A percentile compares a stretch with the other conserved stretches of the same genome.
These are phyloP conservation scores for Embidobia sp. DNA, from an alignment of 2,888 invertebrate genomes.

Conservation along the genomic window DNA sequence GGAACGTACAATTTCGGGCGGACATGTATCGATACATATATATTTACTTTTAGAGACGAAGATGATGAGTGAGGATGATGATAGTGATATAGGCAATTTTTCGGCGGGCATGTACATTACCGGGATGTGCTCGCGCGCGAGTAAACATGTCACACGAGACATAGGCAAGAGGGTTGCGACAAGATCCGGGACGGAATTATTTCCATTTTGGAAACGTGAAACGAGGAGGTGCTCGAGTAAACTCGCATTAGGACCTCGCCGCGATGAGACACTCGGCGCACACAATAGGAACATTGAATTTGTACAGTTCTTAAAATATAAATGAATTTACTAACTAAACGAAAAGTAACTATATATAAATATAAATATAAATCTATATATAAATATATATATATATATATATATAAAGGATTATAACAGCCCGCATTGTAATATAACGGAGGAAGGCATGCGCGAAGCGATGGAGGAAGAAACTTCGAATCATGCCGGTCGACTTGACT, in stretches of 20 bases:
- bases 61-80: conserved; percentile 61
- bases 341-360: conserved; percentile 75
- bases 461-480: conserved; percentile 40
- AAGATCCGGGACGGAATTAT: conserved; percentile 50
- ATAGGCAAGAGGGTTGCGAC: conserved; percentile 47
- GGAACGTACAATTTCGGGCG: conserved; percentile 62
- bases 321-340: conserved; percentile 80
- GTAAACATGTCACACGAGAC: conserved; percentile 54
- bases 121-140: conserved; percentile 74
- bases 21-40: conserved; percentile 69
- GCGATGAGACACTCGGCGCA: conserved; percentile 73
- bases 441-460: conserved; percentile 44
- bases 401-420: conserved; percentile 70
- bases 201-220: conserved; percentile 52
- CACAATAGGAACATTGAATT: conserved; percentile 81
- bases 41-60: conserved; percentile 65
- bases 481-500: not conserved
- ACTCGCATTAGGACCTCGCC: conserved; percentile 57
- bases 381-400: conserved; percentile 69
- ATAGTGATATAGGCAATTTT: conserved; percentile 80
- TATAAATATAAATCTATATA: conserved; percentile 68
- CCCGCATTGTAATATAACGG: conserved; percentile 68
- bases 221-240: conserved; percentile 53
- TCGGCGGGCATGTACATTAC: conserved; percentile 82
- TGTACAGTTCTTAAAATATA: conserved; percentile 81